Evolutionary conservation across 2,888 invertebrate genomes (phyloP).

Genomic region (Agrochola lota): DNA sequence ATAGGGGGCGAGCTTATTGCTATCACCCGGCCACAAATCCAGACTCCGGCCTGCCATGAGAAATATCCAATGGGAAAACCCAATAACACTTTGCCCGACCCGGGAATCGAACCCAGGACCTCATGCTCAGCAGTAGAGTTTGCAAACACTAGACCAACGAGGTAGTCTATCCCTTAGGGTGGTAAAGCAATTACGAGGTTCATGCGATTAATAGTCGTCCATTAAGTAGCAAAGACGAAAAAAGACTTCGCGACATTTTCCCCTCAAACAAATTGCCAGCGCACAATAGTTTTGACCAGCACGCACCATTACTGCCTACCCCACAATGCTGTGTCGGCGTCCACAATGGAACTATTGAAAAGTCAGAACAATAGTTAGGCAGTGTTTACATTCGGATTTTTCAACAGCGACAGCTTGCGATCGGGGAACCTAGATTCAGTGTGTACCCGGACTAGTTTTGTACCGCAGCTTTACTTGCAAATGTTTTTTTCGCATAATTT

Average conservation of each 20-base stretch:
- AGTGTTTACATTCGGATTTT: conserved; percentile 78
- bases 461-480: too few relatives aligned
- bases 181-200: too few relatives aligned
- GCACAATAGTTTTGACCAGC: conserved; percentile 72
- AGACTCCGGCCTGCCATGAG: too few relatives aligned
- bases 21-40: too few relatives aligned
- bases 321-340: conserved; percentile 62
- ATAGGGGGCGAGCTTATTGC: too few relatives aligned
- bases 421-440: conserved; percentile 51
- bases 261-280: conserved; percentile 70
- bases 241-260: conserved; percentile 51
- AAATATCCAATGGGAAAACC: too few relatives aligned
- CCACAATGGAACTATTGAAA: conserved; percentile 79
- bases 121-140: neutral
- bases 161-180: too few relatives aligned
- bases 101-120: too few relatives aligned
- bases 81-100: too few relatives aligned
- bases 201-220: conserved; percentile 40
- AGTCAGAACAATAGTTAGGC: conserved; percentile 81
- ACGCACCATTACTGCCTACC: conserved; percentile 72
- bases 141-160: too few relatives aligned
- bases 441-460: conserved; percentile 5
- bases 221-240: conserved; percentile 53
- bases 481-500: neutral
- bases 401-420: conserved; percentile 74